Conservation (phyloP, 2,797 vertebrate genomes). For the Spinibarbus caldwelli region DNA sequence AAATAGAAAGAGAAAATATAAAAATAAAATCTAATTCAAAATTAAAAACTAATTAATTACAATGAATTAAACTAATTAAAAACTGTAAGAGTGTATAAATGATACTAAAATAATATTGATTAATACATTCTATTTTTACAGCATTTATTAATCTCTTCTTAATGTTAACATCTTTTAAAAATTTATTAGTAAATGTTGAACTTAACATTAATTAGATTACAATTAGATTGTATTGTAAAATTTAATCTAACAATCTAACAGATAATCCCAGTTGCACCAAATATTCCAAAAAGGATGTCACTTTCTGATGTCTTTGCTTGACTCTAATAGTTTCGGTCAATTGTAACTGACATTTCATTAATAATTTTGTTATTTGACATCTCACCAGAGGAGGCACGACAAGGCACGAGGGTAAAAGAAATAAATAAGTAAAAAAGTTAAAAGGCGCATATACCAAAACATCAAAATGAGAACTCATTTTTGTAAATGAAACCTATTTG, state of each 20-base stretch:
- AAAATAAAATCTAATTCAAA: too few species aligned
- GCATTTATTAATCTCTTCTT: not conserved
- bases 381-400: conserved; percentile 6
- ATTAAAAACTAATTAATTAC: too few species aligned
- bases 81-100: too few species aligned
- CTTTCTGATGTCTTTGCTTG: not conserved
- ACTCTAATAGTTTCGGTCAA: not conserved
- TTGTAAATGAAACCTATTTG: conserved; percentile 71
- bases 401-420: conserved; percentile 3
- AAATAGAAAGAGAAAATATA: not conserved
- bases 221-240: not conserved
- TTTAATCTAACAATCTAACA: not conserved
- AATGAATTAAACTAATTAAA: not conserved
- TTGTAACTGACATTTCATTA: not conserved
- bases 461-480: conserved; percentile 48
- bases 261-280: not conserved
- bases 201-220: not conserved
- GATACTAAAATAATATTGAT: not conserved
- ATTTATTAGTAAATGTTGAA: not conserved
- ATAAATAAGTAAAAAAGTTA: not conserved
- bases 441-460: conserved; percentile 23
- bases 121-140: too few species aligned
- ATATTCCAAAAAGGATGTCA: not conserved
- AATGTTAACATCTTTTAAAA: not conserved
- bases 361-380: not conserved